These are phyloP conservation scores for Chironex yamaguchii DNA, from an alignment of 30 jellyfish, hydroid and myxozoan genomes.

Conservation along the genomic window DNA sequence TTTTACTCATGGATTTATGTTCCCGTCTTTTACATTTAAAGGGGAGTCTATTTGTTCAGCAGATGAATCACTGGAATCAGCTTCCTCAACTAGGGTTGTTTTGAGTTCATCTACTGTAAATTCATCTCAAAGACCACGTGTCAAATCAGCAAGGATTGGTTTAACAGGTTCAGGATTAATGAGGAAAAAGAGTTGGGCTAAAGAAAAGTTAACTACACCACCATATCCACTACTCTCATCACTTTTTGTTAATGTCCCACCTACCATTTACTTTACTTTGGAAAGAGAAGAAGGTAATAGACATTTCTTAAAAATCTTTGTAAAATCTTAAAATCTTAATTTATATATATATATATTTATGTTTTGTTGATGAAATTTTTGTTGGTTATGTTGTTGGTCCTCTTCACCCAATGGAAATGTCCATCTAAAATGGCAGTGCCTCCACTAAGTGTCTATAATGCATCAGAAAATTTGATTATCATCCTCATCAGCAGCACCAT, in stretches of 20 bases:
- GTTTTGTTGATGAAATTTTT: no score
- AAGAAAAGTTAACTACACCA: neutral
- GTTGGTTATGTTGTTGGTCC: no score
- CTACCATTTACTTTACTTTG: constrained; percentile 51
- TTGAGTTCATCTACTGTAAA: neutral
- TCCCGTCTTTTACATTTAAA: no score
- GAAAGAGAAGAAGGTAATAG: constrained; percentile 62
- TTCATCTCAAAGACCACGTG: neutral
- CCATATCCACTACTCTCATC: constrained; percentile 53
- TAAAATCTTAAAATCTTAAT: no score
- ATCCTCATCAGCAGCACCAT: no score
- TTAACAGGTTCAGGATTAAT: neutral
- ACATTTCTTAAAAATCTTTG: no score
- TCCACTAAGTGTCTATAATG: no score
- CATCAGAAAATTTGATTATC: no score
- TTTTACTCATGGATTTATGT: no score
- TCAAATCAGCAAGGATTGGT: neutral
- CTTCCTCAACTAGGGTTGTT: neutral
- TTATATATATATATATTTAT: no score
- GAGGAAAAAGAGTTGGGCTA: neutral
- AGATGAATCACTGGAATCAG: neutral
- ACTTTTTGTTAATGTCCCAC: constrained; percentile 49
- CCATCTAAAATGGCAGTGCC: no score
- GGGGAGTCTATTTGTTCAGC: neutral
- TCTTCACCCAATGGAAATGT: no score